Percentiles rank a stretch among this genome's conserved stretches.
Evolutionary conservation across 2,113 vertebrate species (phyloP).

Genomic region (Zootoca vivipara): DNA sequence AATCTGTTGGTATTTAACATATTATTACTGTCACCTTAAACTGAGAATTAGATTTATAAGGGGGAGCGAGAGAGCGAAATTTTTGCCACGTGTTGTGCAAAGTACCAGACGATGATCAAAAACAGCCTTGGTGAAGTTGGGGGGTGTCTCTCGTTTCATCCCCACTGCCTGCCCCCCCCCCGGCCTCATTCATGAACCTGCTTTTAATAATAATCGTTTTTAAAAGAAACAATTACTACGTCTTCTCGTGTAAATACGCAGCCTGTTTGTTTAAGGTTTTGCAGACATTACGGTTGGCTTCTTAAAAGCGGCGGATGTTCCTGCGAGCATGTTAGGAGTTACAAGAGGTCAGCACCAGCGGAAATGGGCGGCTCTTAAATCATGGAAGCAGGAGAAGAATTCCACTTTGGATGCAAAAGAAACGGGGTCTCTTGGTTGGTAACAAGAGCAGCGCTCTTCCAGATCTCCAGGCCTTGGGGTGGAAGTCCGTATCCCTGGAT

Average conservation of each 20-base stretch:
- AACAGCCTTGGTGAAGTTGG: constrained; percentile 31
- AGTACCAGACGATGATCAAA: constrained; percentile 38
- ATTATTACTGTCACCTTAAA: constrained; percentile 48
- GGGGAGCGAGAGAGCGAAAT: constrained; percentile 21
- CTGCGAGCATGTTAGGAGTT: neutral
- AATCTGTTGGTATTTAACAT: constrained; percentile 49
- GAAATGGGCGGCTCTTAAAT: neutral
- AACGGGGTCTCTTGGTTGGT: no score
- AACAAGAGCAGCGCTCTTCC: no score
- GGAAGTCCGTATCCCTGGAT: no score
- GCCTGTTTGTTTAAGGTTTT: neutral
- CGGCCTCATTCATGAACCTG: constrained; percentile 54
- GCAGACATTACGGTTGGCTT: neutral
- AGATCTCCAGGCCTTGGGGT: no score
- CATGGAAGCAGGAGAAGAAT: neutral
- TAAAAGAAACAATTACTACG: rapidly evolving
- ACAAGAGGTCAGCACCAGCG: neutral
- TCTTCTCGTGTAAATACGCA: rapidly evolving
- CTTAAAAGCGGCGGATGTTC: neutral
- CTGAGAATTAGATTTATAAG: constrained; percentile 37
- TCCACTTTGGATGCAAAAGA: neutral
- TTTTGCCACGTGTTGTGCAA: constrained; percentile 38
- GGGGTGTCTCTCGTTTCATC: constrained; percentile 38
- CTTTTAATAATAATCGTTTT: constrained; percentile 27
- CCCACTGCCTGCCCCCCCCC: neutral